Base-by-base conservation (phyloP, 2,797 vertebrate genomes). In the Melanotaenia parkinsoni region DNA sequence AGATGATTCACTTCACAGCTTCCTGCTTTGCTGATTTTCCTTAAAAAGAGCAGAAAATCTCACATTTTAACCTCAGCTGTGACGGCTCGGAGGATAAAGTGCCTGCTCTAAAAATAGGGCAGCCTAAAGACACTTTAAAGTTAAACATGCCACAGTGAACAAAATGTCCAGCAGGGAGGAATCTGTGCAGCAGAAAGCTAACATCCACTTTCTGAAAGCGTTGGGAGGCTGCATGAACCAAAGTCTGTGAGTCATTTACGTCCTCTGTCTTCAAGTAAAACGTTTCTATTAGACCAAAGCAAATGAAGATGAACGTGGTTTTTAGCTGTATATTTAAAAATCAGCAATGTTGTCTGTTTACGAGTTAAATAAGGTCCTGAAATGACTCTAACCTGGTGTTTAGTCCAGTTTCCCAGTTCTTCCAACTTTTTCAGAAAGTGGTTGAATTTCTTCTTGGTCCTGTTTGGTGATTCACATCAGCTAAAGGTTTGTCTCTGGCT, bases 71-170 rank as follows among this genome's bases (percentile, higher is more conserved):
- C 72, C 72, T 74, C 69, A 2, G 60, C 43, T 54, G 37, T 10
- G 14, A 68, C 56, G 63, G 74, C 78, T 77, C 11, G 33, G 63
- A 58, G 72, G 65, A 80, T 86, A 83, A 89, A 75, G 13, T 63
- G 79, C 74, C 83, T 56, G 51, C 63, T 76, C 80, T 87, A 88
- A 87, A 90, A 88, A 90, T 89, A 92, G 74, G 73, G 24, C 70
- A 32, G 85, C 64, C 54, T 70, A 61, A 83, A 87, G 70, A 85
- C 47, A 77, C 77, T 83, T 73, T 71, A 33, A 73, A 88, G 88
- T 79, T 30, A 72, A 86, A 84, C 69, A 77, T 80, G 70, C 66
- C 71, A 72, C 60, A 58, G 69, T 71, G 72, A 84, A 70, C 67
- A 66, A 85, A 79, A 82, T 70, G 79, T 62, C 67, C 5, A 13